A percentile compares a stretch with the other conserved stretches of the same genome.
Evolutionary conservation across 1,140 invertebrate genomes (phyloP).

Genomic region (Batillaria attramentaria): DNA sequence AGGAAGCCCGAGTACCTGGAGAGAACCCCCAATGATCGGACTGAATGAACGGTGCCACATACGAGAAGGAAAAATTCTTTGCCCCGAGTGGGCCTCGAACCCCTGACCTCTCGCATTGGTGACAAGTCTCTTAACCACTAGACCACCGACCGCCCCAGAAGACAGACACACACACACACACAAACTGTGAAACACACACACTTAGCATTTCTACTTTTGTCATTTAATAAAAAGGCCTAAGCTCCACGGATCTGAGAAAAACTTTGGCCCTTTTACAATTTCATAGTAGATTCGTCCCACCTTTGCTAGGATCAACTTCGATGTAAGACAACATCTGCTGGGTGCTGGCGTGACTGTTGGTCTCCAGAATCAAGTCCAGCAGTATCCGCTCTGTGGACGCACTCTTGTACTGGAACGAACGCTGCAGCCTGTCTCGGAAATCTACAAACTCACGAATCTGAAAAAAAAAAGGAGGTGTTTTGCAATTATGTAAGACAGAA

Average conservation of each 20-base stretch:
- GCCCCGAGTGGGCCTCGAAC: too few species aligned
- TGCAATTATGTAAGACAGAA: too few species aligned
- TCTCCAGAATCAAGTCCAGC: constrained; percentile 80
- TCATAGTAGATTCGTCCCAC: constrained; percentile 23
- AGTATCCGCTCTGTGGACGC: constrained; percentile 85
- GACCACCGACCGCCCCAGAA: too few species aligned
- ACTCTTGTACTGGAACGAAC: constrained; percentile 86
- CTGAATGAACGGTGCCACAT: too few species aligned
- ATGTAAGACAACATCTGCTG: constrained; percentile 71
- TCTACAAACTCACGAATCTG: constrained; percentile 89
- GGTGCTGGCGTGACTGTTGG: constrained; percentile 66
- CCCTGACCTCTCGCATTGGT: too few species aligned
- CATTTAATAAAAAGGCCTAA: constrained; percentile 21
- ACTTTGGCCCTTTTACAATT: not conserved
- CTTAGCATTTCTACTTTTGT: too few species aligned
- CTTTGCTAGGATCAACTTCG: constrained; percentile 76
- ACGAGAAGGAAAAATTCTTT: too few species aligned
- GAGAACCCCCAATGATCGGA: too few species aligned
- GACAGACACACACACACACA: not conserved
- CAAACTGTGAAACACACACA: not conserved
- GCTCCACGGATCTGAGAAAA: not conserved
- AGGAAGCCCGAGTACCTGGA: too few species aligned
- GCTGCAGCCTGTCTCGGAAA: constrained; percentile 84
- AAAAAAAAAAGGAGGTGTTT: constrained; percentile 28
- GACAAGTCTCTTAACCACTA: too few species aligned